Evolutionary conservation across 2,797 vertebrate genomes (phyloP).

Genomic region (Sebastes wilsoni): DNA sequence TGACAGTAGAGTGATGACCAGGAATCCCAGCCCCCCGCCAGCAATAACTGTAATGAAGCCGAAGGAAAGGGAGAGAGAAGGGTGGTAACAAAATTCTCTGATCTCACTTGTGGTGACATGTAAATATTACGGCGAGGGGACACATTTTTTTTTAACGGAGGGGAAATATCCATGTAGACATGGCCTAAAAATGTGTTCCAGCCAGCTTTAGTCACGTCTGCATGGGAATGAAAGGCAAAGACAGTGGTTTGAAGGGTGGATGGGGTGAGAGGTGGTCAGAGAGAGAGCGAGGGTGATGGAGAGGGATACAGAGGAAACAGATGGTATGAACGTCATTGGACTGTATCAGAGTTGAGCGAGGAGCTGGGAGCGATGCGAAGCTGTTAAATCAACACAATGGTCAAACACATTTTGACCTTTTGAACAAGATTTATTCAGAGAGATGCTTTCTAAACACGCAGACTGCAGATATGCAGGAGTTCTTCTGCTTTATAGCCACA

Average conservation of each 20-base stretch:
- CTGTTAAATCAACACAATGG: slow-evolving; percentile 32
- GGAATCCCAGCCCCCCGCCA: too few species aligned
- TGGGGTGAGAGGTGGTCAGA: slow-evolving; percentile 6
- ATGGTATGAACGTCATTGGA: slow-evolving; percentile 51
- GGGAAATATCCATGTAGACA: too few species aligned
- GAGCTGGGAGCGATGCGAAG: slow-evolving; percentile 29
- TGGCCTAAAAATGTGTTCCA: slow-evolving; percentile 9
- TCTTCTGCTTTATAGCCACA: not conserved
- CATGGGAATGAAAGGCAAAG: slow-evolving; percentile 25
- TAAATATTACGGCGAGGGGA: too few species aligned
- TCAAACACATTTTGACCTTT: slow-evolving; percentile 56
- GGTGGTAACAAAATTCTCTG: too few species aligned
- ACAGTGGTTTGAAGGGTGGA: not conserved
- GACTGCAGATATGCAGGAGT: not conserved
- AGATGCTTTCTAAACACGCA: slow-evolving; percentile 10
- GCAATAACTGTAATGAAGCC: too few species aligned
- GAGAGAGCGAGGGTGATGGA: not conserved
- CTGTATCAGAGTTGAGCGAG: slow-evolving; percentile 33
- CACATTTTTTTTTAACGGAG: too few species aligned
- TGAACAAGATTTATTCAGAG: slow-evolving; percentile 37
- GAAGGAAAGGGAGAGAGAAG: too few species aligned
- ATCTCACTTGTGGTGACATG: too few species aligned
- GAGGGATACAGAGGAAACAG: slow-evolving; percentile 35
- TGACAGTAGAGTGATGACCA: too few species aligned
- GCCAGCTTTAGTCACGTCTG: slow-evolving; percentile 1